Percentiles rank a stretch among this genome's conserved stretches.
These are phyloP conservation scores for Petrocephalus sullivani DNA, from an alignment of 2,797 vertebrate genomes.

Conservation along the genomic window DNA sequence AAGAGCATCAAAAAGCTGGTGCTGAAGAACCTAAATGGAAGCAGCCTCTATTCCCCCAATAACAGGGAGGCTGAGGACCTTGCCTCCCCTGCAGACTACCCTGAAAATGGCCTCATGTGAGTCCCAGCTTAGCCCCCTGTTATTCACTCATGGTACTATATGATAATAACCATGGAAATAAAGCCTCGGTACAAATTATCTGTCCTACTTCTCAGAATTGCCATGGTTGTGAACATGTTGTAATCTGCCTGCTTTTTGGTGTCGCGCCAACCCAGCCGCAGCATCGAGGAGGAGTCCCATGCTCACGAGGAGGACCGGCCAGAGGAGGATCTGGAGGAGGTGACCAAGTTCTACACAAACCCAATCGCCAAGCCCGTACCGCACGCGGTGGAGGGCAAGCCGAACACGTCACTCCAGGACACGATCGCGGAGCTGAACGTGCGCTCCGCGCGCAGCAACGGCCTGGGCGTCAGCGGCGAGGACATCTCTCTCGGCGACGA, in stretches of 20 bases:
- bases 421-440: constrained; percentile 82
- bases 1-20: constrained; percentile 95
- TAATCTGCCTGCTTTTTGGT: background rate
- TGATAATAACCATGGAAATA: background rate
- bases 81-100: constrained; percentile 74
- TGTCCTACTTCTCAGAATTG: background rate
- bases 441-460: constrained; percentile 62
- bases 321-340: constrained; percentile 72
- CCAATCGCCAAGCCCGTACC: constrained; percentile 82
- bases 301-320: constrained; percentile 58
- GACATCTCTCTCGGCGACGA: constrained; percentile 82
- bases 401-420: constrained; percentile 66
- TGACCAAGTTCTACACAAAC: constrained; percentile 80
- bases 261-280: constrained; percentile 38
- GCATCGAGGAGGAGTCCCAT: constrained; percentile 63
- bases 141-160: background rate
- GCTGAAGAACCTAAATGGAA: constrained; percentile 83
- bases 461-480: constrained; percentile 82
- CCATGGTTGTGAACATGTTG: background rate
- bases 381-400: constrained; percentile 57
- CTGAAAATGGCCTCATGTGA: constrained; percentile 79
- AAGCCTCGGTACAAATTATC: background rate
- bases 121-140: background rate
- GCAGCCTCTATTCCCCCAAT: constrained; percentile 73
- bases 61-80: constrained; percentile 75